These are phyloP conservation scores for Gymnorhina tibicen DNA, from an alignment of 2,113 vertebrate genomes.

Conservation along the genomic window DNA sequence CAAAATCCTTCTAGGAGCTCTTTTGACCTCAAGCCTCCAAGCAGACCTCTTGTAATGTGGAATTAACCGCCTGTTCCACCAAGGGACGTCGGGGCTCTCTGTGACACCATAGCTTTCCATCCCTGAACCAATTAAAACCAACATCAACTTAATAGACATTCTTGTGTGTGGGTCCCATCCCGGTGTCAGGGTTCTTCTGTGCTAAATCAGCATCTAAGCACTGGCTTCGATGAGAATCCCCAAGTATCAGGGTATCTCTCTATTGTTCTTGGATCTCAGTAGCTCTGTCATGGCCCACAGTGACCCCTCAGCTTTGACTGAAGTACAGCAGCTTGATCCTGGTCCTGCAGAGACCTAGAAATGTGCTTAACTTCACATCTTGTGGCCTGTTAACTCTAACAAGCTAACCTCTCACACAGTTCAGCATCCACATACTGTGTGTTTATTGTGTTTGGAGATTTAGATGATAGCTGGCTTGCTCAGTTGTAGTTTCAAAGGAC, in stretches of 20 bases:
- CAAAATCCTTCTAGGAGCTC: slow-evolving; percentile 27
- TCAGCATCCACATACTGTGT: not conserved
- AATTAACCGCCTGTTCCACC: not conserved
- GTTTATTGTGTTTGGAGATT: not conserved
- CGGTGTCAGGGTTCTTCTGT: not conserved
- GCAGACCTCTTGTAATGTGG: not conserved
- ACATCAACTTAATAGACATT: not conserved
- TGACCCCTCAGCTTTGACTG: not conserved
- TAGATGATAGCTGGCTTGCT: not conserved
- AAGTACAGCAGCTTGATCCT: not conserved
- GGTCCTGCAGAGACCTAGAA: not conserved
- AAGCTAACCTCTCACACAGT: not conserved
- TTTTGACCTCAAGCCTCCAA: slow-evolving; percentile 37
- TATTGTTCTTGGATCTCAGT: not conserved
- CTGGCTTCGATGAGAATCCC: not conserved
- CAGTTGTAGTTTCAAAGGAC: not conserved
- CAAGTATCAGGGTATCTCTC: not conserved
- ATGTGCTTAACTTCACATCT: not conserved
- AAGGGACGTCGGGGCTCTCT: not conserved
- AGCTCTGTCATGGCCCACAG: not conserved
- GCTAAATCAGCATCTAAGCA: not conserved
- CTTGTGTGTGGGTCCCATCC: not conserved
- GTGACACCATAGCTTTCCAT: not conserved
- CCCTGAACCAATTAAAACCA: not conserved
- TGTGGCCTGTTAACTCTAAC: not conserved